These are phyloP conservation scores for Pollimyrus isidori DNA, from an alignment of 2,113 vertebrate species.

Conservation along the genomic window DNA sequence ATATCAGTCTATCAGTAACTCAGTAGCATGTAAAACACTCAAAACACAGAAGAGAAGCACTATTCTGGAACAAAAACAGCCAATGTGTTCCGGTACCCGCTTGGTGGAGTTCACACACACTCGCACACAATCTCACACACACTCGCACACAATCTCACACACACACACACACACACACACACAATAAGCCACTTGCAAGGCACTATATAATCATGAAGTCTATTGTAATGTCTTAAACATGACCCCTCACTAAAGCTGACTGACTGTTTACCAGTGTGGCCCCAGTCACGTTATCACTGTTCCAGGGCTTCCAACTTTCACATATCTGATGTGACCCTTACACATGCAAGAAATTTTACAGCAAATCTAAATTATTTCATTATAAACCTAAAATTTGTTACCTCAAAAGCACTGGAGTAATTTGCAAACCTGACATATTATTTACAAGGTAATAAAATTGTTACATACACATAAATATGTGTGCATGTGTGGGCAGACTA, in stretches of 20 bases:
- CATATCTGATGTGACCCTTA: not conserved
- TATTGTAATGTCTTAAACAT: not conserved
- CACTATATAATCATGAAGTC: not conserved
- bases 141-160: too few species aligned
- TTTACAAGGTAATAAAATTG: too few species aligned
- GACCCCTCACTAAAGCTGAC: not conserved
- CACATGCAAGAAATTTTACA: too few species aligned
- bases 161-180: too few species aligned
- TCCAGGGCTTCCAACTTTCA: not conserved
- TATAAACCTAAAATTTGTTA: too few species aligned
- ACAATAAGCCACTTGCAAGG: not conserved
- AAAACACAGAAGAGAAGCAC: not conserved
- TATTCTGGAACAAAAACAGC: not conserved
- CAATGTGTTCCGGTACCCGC: not conserved
- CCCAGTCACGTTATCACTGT: not conserved
- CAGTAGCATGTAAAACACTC: not conserved
- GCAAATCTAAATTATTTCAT: too few species aligned
- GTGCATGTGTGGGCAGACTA: not conserved
- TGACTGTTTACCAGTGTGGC: not conserved
- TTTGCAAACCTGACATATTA: too few species aligned
- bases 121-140: too few species aligned
- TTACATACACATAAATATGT: too few species aligned
- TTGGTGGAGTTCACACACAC: too few species aligned
- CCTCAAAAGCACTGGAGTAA: too few species aligned
- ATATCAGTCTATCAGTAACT: not conserved